These are phyloP conservation scores for Wasmannia auropunctata DNA, from an alignment of 1,140 invertebrate species.

Conservation along the genomic window DNA sequence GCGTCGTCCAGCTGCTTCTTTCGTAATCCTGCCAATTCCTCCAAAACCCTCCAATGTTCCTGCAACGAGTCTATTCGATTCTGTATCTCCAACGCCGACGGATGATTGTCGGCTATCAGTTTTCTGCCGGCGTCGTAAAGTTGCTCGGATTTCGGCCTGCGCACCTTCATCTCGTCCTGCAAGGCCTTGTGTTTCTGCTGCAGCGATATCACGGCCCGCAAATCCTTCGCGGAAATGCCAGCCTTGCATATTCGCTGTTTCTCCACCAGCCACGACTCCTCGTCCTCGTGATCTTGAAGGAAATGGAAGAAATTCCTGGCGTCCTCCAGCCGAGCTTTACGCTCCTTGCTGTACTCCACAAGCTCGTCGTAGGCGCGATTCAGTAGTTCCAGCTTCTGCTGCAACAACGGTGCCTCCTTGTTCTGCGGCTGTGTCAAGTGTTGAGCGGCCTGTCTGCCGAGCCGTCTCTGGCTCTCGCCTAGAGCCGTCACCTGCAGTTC, in stretches of 20 bases:
- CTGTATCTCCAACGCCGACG: slow-evolving; percentile 91
- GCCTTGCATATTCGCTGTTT: slow-evolving; percentile 96
- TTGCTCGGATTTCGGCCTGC: slow-evolving; percentile 92
- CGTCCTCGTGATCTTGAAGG: slow-evolving; percentile 96
- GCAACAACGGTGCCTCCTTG: slow-evolving; percentile 88
- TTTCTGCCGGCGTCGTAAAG: slow-evolving; percentile 90
- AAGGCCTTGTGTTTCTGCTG: slow-evolving; percentile 98
- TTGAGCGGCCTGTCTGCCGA: slow-evolving; percentile 89
- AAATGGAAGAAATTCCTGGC: slow-evolving; percentile 98
- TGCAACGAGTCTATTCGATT: slow-evolving; percentile 92
- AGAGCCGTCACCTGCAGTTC: slow-evolving; percentile 95
- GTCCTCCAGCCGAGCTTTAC: slow-evolving; percentile 94
- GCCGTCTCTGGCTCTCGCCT: slow-evolving; percentile 92
- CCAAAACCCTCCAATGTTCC: slow-evolving; percentile 94
- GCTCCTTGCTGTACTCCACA: slow-evolving; percentile 90
- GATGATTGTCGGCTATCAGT: slow-evolving; percentile 92
- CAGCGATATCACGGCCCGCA: slow-evolving; percentile 94
- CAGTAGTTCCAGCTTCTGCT: slow-evolving; percentile 89
- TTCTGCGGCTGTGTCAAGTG: slow-evolving; percentile 85
- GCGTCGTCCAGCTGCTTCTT: slow-evolving; percentile 96
- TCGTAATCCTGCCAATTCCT: slow-evolving; percentile 93
- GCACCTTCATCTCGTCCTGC: slow-evolving; percentile 95
- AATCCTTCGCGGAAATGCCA: slow-evolving; percentile 96
- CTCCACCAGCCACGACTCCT: slow-evolving; percentile 97
- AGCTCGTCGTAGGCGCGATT: slow-evolving; percentile 91